Evolutionary conservation across 2,888 invertebrate genomes (phyloP).

Genomic region (Aleiodes alternator): DNA sequence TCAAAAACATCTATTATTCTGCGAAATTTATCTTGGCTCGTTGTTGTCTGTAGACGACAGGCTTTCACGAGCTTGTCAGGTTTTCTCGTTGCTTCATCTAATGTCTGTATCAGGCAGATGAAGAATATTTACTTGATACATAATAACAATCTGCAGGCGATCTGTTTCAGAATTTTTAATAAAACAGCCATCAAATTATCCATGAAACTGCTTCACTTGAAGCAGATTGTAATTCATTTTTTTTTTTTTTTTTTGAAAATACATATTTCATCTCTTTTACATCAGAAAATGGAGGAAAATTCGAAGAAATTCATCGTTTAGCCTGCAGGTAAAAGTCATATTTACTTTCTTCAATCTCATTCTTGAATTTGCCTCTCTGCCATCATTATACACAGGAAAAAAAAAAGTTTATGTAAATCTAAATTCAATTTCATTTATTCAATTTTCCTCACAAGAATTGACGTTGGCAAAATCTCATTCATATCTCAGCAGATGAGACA

Average conservation of each 20-base stretch:
- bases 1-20: conserved; percentile 10
- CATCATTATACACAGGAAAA: not conserved
- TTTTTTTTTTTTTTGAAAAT: not conserved
- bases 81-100: conserved; percentile 23
- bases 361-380: not conserved
- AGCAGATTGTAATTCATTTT: too few relatives aligned
- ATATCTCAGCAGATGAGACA: too few relatives aligned
- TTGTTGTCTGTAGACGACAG: conserved; percentile 40
- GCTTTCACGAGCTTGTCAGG: conserved; percentile 25
- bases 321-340: not conserved
- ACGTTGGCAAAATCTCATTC: too few relatives aligned
- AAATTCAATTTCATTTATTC: too few relatives aligned
- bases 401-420: too few relatives aligned
- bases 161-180: not conserved
- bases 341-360: not conserved
- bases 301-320: not conserved
- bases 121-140: conserved; percentile 39
- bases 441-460: too few relatives aligned
- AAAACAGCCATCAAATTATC: not conserved
- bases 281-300: not conserved
- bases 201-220: not conserved
- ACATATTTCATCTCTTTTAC: not conserved
- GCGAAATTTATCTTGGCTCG: conserved; percentile 10
- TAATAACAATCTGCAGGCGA: conserved; percentile 39
- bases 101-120: conserved; percentile 46